Conservation (phyloP, 2,113 vertebrate species). For the Oxyruncus cristatus region DNA sequence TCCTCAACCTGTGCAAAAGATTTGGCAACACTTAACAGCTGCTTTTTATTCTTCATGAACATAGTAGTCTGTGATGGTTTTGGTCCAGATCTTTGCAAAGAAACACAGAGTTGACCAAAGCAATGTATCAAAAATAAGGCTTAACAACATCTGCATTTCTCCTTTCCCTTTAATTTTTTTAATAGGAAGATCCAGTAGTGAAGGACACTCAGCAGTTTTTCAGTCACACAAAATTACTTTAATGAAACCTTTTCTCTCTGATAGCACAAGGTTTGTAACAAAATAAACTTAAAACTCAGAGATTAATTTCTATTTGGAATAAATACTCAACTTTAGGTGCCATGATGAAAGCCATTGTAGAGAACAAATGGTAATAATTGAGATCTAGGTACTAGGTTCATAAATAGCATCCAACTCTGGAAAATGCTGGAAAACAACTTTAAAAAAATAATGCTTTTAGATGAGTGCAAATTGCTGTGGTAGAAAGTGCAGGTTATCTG, state of each 20-base stretch:
- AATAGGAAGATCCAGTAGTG: background rate
- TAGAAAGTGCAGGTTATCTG: background rate
- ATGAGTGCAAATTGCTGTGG: background rate
- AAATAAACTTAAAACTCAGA: background rate
- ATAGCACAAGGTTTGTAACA: background rate
- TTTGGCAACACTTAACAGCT: background rate
- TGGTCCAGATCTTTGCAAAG: background rate
- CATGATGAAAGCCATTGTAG: background rate
- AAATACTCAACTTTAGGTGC: background rate
- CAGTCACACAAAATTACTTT: background rate
- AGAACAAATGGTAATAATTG: background rate
- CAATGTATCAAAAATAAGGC: background rate
- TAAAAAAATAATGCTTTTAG: background rate
- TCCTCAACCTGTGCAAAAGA: background rate
- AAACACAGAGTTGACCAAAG: background rate
- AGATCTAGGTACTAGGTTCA: background rate
- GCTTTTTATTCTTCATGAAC: background rate
- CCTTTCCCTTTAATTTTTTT: background rate
- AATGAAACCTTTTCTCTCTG: background rate
- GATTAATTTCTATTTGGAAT: background rate
- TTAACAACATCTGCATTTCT: background rate
- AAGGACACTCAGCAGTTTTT: background rate
- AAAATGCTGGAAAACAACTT: background rate
- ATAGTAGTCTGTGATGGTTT: background rate
- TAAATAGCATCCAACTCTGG: background rate